A percentile compares a stretch with the other conserved stretches of the same genome.
These are phyloP conservation scores for Caenorhabditis latens DNA, from an alignment of 1,140 invertebrate genomes.

Conservation along the genomic window DNA sequence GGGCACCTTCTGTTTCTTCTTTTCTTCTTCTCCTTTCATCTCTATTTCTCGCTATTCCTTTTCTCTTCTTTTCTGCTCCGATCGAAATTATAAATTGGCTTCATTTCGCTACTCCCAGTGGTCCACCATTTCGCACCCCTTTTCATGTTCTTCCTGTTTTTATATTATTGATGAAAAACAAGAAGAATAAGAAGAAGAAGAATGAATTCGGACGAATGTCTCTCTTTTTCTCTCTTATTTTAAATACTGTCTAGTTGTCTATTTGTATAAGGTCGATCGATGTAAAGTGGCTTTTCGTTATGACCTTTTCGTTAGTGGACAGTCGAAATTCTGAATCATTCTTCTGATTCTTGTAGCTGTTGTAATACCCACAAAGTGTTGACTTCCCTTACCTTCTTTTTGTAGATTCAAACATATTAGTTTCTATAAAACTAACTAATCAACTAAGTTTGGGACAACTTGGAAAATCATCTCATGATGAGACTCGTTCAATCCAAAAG, in stretches of 20 bases:
- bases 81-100: constrained; percentile 51
- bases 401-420: too few relatives aligned
- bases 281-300: constrained; percentile 29
- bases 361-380: background rate
- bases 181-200: background rate
- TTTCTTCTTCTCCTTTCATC: constrained; percentile 19
- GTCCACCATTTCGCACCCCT: background rate
- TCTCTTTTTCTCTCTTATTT: background rate
- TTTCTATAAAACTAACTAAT: too few relatives aligned
- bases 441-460: too few relatives aligned
- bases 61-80: background rate
- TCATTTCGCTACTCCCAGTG: background rate
- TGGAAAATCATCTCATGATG: too few relatives aligned
- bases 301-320: constrained; percentile 21
- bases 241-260: constrained; percentile 34
- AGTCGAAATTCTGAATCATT: background rate
- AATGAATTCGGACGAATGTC: background rate
- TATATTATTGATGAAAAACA: background rate
- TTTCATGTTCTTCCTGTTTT: constrained; percentile 20
- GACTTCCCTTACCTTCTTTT: background rate
- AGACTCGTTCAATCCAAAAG: too few relatives aligned
- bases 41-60: constrained; percentile 9
- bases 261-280: background rate
- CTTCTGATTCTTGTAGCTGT: background rate
- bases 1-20: constrained; percentile 25